A percentile compares a stretch with the other conserved stretches of the same genome.
These are phyloP conservation scores for Calosoma granatense DNA, from an alignment of 1,140 invertebrate species.

Conservation along the genomic window DNA sequence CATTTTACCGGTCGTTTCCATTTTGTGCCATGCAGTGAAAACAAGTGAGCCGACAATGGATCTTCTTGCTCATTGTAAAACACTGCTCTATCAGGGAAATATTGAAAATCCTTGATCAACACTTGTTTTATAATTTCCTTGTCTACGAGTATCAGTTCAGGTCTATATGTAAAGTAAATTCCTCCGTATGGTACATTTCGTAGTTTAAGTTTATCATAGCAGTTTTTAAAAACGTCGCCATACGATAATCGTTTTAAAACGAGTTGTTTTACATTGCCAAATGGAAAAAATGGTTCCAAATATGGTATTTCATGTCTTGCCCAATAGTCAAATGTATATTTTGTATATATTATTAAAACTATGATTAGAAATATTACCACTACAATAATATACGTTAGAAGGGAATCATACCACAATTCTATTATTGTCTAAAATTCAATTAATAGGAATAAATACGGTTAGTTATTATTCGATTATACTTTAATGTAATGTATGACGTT, in stretches of 20 bases:
- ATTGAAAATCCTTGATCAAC: constrained; percentile 38
- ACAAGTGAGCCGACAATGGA: constrained; percentile 37
- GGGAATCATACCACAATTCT: too few species aligned
- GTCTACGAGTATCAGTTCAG: constrained; percentile 26
- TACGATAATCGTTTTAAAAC: too few species aligned
- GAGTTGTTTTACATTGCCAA: neutral
- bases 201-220: neutral
- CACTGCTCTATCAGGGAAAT: constrained; percentile 37
- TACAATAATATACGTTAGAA: too few species aligned
- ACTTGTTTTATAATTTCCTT: constrained; percentile 38
- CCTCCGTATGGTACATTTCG: neutral
- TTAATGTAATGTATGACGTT: too few species aligned
- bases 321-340: too few species aligned
- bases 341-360: too few species aligned
- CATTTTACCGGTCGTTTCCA: constrained; percentile 43
- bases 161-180: neutral
- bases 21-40: constrained; percentile 31
- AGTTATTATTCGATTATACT: too few species aligned
- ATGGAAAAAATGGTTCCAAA: constrained; percentile 24
- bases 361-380: too few species aligned
- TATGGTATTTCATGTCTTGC: constrained; percentile 19
- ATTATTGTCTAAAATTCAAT: too few species aligned
- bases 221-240: too few species aligned
- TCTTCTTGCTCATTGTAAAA: constrained; percentile 34
- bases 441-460: too few species aligned